Evolutionary conservation across 2,888 invertebrate species (phyloP).

Genomic region (Drosophila recens): DNA sequence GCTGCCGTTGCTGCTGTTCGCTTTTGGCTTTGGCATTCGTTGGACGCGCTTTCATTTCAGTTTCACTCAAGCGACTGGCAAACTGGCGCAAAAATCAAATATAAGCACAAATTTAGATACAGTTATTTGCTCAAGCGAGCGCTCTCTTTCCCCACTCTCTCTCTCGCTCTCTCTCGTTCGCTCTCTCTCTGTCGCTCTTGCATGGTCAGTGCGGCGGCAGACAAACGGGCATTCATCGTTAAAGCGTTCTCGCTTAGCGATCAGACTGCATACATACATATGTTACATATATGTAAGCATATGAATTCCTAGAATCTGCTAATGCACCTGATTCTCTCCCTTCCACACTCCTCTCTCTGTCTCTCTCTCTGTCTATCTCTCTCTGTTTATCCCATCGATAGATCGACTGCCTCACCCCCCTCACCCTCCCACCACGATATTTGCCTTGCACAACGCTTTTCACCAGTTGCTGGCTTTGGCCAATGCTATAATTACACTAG

Average conservation of each 20-base stretch:
- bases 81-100: constrained; percentile 79
- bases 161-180: background rate
- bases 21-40: constrained; percentile 59
- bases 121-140: constrained; percentile 47
- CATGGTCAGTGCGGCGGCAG: constrained; percentile 53
- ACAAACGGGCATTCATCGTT: constrained; percentile 58
- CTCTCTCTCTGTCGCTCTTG: constrained; percentile 11
- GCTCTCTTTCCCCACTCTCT: constrained; percentile 7
- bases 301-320: constrained; percentile 56
- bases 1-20: constrained; percentile 7
- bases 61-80: constrained; percentile 75
- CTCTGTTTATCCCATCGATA: constrained; percentile 14
- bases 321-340: constrained; percentile 52
- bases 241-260: background rate
- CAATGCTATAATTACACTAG: constrained; percentile 73
- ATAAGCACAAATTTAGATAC: constrained; percentile 77
- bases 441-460: constrained; percentile 59
- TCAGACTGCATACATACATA: background rate
- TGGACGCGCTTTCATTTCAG: constrained; percentile 77
- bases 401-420: background rate
- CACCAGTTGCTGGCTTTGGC: constrained; percentile 35
- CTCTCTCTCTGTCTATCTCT: background rate
- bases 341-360: background rate
- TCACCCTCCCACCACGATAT: constrained; percentile 14
- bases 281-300: background rate